Conservation (phyloP, 2,797 vertebrate genomes). For the Ctenopoma multispine region DNA sequence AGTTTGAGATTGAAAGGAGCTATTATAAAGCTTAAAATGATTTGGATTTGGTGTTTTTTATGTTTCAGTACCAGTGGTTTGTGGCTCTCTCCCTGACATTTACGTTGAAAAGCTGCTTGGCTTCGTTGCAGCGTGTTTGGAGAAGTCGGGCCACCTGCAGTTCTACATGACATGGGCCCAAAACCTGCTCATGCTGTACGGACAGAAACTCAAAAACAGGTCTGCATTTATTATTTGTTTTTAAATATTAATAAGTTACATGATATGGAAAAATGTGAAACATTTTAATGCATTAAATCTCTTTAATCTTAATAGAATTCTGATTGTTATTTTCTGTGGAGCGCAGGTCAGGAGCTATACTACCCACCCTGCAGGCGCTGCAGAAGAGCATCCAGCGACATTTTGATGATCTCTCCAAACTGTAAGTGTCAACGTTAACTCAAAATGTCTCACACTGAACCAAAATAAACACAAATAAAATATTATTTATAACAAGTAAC, state of each 20-base stretch:
- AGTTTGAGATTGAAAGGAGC: too few species aligned
- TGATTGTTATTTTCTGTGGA: neutral
- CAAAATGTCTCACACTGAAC: neutral
- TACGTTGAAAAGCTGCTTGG: conserved; percentile 93
- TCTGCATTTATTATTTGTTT: conserved; percentile 39
- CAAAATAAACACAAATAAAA: neutral
- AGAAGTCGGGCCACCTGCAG: conserved; percentile 91
- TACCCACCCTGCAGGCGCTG: conserved; percentile 91
- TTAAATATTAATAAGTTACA: neutral
- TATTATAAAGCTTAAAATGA: neutral
- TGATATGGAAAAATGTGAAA: neutral
- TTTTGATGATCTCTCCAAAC: conserved; percentile 89
- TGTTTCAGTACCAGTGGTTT: conserved; percentile 88
- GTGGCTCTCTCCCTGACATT: conserved; percentile 90
- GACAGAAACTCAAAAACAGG: conserved; percentile 94
- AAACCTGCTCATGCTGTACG: conserved; percentile 89
- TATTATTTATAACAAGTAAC: neutral
- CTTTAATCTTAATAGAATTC: neutral
- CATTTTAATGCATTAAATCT: neutral
- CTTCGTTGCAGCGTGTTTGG: conserved; percentile 89
- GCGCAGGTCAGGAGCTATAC: conserved; percentile 86
- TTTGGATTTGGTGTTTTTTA: neutral
- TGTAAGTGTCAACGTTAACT: conserved; percentile 79
- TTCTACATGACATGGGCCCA: conserved; percentile 95
- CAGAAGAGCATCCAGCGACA: conserved; percentile 94